These are phyloP conservation scores for Alethe diademata DNA, from an alignment of 2,113 vertebrate species.

Conservation along the genomic window DNA sequence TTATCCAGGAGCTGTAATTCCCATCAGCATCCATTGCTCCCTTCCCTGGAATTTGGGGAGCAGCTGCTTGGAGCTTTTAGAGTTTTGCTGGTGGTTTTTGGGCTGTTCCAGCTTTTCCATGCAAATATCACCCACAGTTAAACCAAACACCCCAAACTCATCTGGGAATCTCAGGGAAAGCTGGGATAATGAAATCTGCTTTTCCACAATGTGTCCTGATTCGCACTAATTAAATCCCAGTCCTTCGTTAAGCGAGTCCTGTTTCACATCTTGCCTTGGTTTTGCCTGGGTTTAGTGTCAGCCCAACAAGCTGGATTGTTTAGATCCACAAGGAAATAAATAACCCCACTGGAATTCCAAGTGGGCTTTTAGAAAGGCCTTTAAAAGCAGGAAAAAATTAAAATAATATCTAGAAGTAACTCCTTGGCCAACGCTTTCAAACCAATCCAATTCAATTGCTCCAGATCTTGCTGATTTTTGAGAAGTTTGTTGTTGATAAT, in stretches of 20 bases:
- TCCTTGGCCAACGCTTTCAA: not conserved
- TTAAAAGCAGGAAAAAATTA: not conserved
- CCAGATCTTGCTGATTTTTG: not conserved
- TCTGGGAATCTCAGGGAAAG: not conserved
- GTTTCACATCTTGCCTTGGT: not conserved
- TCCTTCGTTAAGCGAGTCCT: not conserved
- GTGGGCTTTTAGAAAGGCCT: not conserved
- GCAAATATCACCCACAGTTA: rapidly evolving
- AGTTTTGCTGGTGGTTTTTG: not conserved
- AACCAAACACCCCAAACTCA: rapidly evolving
- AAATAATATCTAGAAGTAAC: not conserved
- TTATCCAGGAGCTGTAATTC: not conserved
- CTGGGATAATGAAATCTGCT: not conserved
- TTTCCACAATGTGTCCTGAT: not conserved
- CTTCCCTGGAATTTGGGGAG: not conserved
- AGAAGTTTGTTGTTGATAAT: not conserved
- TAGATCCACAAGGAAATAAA: not conserved
- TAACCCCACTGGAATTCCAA: rapidly evolving
- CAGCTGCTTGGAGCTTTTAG: not conserved
- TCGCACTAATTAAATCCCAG: not conserved
- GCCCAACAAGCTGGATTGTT: not conserved
- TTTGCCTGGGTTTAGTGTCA: not conserved
- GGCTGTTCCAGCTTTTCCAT: not conserved
- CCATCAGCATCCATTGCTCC: not conserved
- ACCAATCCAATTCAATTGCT: not conserved